Conservation (phyloP, 2,888 invertebrate genomes). For the Drosophila longiperda region DNA sequence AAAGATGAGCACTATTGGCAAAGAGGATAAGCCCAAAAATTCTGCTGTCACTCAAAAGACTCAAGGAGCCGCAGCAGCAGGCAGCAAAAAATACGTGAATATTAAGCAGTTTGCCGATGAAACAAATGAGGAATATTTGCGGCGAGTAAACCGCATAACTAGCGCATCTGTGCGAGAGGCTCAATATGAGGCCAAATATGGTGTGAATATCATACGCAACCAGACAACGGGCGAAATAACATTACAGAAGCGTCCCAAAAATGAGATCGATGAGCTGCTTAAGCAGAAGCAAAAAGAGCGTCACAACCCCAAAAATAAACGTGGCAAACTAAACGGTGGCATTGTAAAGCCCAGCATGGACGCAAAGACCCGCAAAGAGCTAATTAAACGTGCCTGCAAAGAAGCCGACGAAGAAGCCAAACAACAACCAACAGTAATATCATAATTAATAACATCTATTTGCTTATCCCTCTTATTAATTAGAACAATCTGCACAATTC, state of each 20-base stretch:
- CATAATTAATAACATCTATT: background rate
- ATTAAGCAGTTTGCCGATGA: slow-evolving; percentile 88
- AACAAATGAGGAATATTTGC: slow-evolving; percentile 87
- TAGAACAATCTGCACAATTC: slow-evolving; percentile 4
- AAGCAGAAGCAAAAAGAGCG: slow-evolving; percentile 82
- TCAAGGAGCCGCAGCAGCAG: slow-evolving; percentile 53
- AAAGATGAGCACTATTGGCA: slow-evolving; percentile 72
- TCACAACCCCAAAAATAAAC: slow-evolving; percentile 81
- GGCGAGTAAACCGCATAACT: slow-evolving; percentile 88
- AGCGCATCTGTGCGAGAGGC: slow-evolving; percentile 87
- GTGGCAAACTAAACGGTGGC: slow-evolving; percentile 69
- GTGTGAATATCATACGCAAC: slow-evolving; percentile 87
- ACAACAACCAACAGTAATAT: slow-evolving; percentile 22
- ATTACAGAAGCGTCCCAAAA: slow-evolving; percentile 86
- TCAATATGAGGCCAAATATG: slow-evolving; percentile 87
- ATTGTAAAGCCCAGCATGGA: slow-evolving; percentile 60
- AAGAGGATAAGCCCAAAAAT: slow-evolving; percentile 81
- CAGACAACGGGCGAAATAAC: slow-evolving; percentile 85
- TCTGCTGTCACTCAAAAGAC: slow-evolving; percentile 40
- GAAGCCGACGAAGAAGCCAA: slow-evolving; percentile 77
- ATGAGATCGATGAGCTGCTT: slow-evolving; percentile 86
- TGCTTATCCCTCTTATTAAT: background rate
- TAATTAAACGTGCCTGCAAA: slow-evolving; percentile 82
- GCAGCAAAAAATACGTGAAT: slow-evolving; percentile 84
- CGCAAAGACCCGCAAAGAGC: slow-evolving; percentile 73